Evolutionary conservation across 1,140 invertebrate species (phyloP).

Genomic region (Aethina tumida): DNA sequence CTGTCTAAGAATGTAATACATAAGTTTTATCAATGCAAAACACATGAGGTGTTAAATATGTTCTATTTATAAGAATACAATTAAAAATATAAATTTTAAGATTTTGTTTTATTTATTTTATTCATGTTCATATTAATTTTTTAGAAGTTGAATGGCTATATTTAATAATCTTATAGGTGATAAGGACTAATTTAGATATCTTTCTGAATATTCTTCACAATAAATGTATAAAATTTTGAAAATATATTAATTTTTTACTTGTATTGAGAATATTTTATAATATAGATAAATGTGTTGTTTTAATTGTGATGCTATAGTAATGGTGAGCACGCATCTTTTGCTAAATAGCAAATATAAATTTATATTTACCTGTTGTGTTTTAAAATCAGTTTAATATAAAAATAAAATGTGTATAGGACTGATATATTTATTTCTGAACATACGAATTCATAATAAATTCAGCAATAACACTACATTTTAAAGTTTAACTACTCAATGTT

Average conservation of each 20-base stretch:
- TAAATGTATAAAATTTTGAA: conserved; percentile 12
- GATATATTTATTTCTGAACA: not conserved
- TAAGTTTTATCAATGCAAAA: conserved; percentile 21
- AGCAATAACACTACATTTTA: conserved; percentile 2
- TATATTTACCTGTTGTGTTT: not conserved
- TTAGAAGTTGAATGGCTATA: conserved; percentile 6
- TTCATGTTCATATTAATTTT: conserved; percentile 4
- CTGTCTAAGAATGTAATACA: conserved; percentile 17
- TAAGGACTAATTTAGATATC: conserved; percentile 4
- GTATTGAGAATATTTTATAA: conserved; percentile 9
- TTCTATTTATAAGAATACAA: conserved; percentile 11
- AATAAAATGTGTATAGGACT: not conserved
- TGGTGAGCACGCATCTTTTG: conserved; percentile 17
- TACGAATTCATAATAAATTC: conserved; percentile 2
- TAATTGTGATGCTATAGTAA: conserved; percentile 18
- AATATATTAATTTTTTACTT: conserved; percentile 15
- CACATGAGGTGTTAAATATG: conserved; percentile 15
- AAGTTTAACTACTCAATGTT: no score
- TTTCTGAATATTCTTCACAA: not conserved
- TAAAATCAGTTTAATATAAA: conserved; percentile 9
- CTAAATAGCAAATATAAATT: conserved; percentile 6
- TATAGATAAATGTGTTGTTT: conserved; percentile 13
- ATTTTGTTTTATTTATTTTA: conserved; percentile 19
- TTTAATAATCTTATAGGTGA: conserved; percentile 8
- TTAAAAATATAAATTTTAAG: conserved; percentile 16